phyloP scores from a whole-genome alignment of 2,113 vertebrate genomes.

The Microtus ochrogaster region DNA sequence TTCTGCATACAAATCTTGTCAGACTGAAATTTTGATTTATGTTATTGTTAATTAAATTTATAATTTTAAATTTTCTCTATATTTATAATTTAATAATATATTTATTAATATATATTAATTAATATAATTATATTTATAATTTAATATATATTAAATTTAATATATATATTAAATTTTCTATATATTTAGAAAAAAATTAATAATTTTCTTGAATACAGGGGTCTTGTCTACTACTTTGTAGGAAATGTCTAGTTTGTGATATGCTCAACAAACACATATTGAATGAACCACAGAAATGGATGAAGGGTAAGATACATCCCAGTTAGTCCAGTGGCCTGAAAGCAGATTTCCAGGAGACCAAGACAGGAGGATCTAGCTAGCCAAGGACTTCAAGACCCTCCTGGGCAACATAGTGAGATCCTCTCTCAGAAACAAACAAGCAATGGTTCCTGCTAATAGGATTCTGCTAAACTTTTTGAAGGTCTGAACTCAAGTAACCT shows the following conservation, averaged over 20 bases:
- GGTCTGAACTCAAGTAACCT: background rate
- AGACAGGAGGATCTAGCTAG: background rate
- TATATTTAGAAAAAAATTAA: conserved; percentile 1
- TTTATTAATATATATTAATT: no score
- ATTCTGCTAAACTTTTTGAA: background rate
- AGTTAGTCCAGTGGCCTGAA: background rate
- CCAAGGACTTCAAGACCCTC: background rate
- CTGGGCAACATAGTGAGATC: background rate
- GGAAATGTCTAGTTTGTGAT: background rate
- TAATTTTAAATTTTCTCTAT: background rate
- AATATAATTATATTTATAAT: no score
- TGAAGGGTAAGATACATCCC: background rate
- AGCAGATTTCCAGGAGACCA: background rate
- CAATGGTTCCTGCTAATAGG: background rate
- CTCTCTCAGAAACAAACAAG: background rate
- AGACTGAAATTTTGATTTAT: background rate
- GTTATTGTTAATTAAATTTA: background rate
- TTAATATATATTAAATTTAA: no score
- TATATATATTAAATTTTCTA: no score
- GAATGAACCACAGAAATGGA: background rate
- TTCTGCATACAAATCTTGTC: background rate
- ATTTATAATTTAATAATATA: no score
- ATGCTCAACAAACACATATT: background rate
- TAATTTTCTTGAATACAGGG: background rate
- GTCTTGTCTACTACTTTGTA: background rate